Base-by-base conservation (phyloP, 1,140 invertebrate genomes). In the Solenopsis invicta region DNA sequence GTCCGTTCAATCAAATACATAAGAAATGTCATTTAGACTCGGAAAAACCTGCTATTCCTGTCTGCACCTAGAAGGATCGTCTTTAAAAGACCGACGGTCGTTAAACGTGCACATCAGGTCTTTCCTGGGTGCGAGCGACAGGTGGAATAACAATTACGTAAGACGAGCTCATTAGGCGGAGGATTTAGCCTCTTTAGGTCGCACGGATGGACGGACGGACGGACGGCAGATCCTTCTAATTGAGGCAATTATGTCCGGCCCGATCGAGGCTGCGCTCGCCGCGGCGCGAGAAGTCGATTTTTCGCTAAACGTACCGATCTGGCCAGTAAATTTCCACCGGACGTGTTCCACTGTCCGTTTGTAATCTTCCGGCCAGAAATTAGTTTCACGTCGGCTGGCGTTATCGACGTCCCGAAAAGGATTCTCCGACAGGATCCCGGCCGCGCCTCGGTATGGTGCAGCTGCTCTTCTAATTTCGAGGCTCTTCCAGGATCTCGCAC, bases 141-240 rank as follows among this genome's bases (percentile, higher is more conserved):
- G 71, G 84, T 72, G 71, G 88, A 90, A 90, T 90, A 90, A 89
- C 88, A 90, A 89, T 82, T 89, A 61, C 59, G 41, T 48, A 78
- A 10, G 76, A 62, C 18, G 54, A 66, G 54, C 56, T 78, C 86
- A 45, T 71, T 71, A 62, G 59, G 50, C 86, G 29, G 29, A 21
- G 80, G 69, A 88, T 84, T 85, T 76, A 66, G 24, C 29, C 72
- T 54, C 69, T 88, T 85, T 74, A 82, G 56, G 54, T 67, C 54
- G 71, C 59, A 9, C 21, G 16, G 41, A 67, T 12, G 18, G 56
- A 37, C 52, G n/a, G 10, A 9, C 21, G 16, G 41, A 67, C 16
- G 18, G 56, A 37, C 52, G n/a, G 10, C n/a, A 21, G 72, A 45
- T 82, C 50, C 50, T 48, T 37, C 54, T 62, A 72, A 88, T 71